Conservation (phyloP, 2,797 vertebrate genomes). For the Bufotes viridis region DNA sequence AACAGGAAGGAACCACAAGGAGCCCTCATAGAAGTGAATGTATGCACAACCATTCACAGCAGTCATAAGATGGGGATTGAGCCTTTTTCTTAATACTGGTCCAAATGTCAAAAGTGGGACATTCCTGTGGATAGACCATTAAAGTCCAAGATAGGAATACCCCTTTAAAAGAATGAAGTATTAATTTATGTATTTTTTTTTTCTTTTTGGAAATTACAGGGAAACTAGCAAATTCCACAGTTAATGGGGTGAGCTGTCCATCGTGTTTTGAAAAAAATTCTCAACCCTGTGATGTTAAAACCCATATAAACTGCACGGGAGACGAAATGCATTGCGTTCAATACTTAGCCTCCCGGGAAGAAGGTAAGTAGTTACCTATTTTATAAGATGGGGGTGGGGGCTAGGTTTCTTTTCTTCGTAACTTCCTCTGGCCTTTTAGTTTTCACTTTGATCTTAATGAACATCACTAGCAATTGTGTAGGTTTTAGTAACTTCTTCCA, state of each 20-base stretch:
- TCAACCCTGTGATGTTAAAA: constrained; percentile 4
- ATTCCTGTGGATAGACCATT: no score
- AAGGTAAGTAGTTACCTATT: constrained; percentile 22
- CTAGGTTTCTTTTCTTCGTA: neutral
- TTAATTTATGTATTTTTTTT: neutral
- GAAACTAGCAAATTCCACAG: neutral
- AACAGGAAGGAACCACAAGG: no score
- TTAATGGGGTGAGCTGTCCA: constrained; percentile 28
- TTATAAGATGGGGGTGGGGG: neutral
- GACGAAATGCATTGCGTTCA: constrained; percentile 35
- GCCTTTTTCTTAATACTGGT: no score
- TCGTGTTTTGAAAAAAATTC: constrained; percentile 51
- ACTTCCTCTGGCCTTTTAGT: neutral
- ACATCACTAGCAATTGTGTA: neutral
- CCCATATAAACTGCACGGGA: constrained; percentile 46
- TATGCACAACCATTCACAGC: no score
- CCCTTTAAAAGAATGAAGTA: no score
- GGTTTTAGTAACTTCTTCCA: neutral
- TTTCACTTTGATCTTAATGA: neutral
- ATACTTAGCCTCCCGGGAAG: constrained; percentile 14
- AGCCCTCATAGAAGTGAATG: no score
- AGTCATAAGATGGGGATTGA: no score
- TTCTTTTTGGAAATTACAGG: constrained; percentile 25
- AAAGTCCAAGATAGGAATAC: no score
- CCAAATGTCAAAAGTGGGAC: no score